Conservation (phyloP, 2,888 invertebrate species). For the Agonopterix alstromeriana region DNA sequence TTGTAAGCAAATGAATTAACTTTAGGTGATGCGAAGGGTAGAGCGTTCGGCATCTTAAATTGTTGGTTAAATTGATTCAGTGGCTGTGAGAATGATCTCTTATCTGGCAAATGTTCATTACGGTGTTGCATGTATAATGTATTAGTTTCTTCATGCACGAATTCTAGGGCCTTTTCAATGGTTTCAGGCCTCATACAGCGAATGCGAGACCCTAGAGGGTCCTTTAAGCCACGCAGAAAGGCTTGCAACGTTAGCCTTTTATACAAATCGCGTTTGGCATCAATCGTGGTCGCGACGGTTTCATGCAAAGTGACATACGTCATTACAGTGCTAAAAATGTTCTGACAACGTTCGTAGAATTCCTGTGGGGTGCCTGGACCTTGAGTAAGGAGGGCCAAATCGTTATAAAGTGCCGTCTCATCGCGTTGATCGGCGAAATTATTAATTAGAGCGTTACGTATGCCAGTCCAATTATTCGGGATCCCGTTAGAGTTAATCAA, state of each 20-base stretch:
- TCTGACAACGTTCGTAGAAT: constrained; percentile 6
- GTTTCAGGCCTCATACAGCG: constrained; percentile 4
- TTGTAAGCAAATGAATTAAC: background rate
- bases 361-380: constrained; percentile 8
- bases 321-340: constrained; percentile 3
- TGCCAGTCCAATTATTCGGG: constrained; percentile 1
- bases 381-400: constrained; percentile 1
- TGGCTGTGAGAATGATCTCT: background rate
- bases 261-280: constrained; percentile 8
- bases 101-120: constrained; percentile 3
- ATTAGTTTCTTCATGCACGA: constrained; percentile 12
- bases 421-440: constrained; percentile 12
- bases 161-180: constrained; percentile 11
- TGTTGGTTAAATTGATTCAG: background rate
- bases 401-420: constrained; percentile 4
- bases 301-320: constrained; percentile 8
- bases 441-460: constrained; percentile 7
- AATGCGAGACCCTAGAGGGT: constrained; percentile 7
- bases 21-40: no score
- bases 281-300: constrained; percentile 2
- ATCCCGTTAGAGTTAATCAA: constrained; percentile 3
- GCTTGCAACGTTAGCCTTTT: constrained; percentile 5
- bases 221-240: constrained; percentile 4
- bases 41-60: no score
- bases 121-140: constrained; percentile 10